Conservation (phyloP, 53 echinoderm and acorn worm species). For the Henricia sp. region DNA sequence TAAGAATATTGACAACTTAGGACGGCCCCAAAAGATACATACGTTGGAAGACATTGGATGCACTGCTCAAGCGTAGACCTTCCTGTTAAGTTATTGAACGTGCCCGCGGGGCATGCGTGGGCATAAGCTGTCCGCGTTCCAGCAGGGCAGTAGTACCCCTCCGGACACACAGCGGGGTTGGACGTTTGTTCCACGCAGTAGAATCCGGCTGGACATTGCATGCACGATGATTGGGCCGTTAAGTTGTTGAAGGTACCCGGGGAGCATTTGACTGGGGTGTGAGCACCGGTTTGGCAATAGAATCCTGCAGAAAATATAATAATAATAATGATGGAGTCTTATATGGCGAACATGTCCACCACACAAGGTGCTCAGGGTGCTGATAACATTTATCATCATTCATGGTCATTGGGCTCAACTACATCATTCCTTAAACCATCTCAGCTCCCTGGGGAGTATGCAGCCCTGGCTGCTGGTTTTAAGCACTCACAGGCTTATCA, state of each 20-base stretch:
- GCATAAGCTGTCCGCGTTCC: slow-evolving; percentile 77
- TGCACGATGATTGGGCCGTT: slow-evolving; percentile 73
- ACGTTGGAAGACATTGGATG: slow-evolving; percentile 88
- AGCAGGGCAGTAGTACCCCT: slow-evolving; percentile 86
- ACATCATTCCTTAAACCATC: too few relatives aligned
- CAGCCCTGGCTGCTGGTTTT: too few relatives aligned
- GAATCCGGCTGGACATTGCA: slow-evolving; percentile 79
- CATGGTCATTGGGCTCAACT: too few relatives aligned
- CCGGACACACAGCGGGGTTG: slow-evolving; percentile 74
- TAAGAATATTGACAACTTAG: too few relatives aligned
- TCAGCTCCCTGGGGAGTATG: too few relatives aligned
- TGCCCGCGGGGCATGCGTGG: slow-evolving; percentile 86
- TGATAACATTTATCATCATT: too few relatives aligned
- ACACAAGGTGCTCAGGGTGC: too few relatives aligned
- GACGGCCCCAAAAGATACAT: slow-evolving; percentile 9
- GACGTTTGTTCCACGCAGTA: slow-evolving; percentile 94
- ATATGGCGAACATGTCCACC: too few relatives aligned
- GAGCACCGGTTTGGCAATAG: slow-evolving; percentile 70
- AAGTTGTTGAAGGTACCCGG: slow-evolving; percentile 90
- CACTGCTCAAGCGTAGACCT: slow-evolving; percentile 68
- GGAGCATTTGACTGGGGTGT: slow-evolving; percentile 67
- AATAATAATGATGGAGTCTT: too few relatives aligned
- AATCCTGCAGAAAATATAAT: slow-evolving; percentile 58
- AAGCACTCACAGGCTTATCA: too few relatives aligned
- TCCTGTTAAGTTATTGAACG: slow-evolving; percentile 88